Evolutionary conservation across 2,888 invertebrate genomes (phyloP).

Genomic region (Rhagonycha fulva): DNA sequence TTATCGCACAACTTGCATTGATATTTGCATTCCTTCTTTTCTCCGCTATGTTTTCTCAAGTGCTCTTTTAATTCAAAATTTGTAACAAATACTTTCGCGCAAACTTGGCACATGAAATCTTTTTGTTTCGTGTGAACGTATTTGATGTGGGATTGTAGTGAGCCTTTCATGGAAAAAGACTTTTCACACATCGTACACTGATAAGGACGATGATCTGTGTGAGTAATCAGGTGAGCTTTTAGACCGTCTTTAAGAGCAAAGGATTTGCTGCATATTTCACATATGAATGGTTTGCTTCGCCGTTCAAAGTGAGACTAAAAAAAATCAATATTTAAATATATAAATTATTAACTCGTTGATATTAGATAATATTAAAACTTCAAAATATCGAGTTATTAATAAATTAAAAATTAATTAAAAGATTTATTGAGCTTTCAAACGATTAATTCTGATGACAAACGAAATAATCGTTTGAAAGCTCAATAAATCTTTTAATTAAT

Average conservation of each 20-base stretch:
- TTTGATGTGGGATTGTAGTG: slow-evolving; percentile 14
- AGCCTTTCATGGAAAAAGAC: slow-evolving; percentile 13
- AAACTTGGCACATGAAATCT: slow-evolving; percentile 23
- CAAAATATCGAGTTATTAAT: too few species aligned
- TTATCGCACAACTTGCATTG: slow-evolving; percentile 15
- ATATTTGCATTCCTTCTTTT: slow-evolving; percentile 19
- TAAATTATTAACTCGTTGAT: too few species aligned
- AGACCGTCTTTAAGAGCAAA: slow-evolving; percentile 19
- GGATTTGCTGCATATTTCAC: slow-evolving; percentile 22
- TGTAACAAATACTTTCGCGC: slow-evolving; percentile 21
- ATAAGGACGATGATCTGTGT: slow-evolving; percentile 13
- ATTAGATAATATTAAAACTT: too few species aligned
- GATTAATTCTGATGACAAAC: too few species aligned
- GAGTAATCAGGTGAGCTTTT: slow-evolving; percentile 18
- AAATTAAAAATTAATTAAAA: too few species aligned
- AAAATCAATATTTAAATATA: too few species aligned
- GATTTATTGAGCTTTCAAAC: too few species aligned
- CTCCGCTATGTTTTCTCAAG: slow-evolving; percentile 19
- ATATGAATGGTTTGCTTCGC: slow-evolving; percentile 13
- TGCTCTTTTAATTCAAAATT: slow-evolving; percentile 19
- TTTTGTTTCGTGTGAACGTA: slow-evolving; percentile 25
- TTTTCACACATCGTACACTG: slow-evolving; percentile 16
- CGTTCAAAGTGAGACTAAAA: slow-evolving; percentile 9
- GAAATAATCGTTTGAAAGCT: too few species aligned
- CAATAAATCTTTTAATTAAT: too few species aligned